Conservation (phyloP, 2,888 invertebrate genomes). For the Hipparchia semele region DNA sequence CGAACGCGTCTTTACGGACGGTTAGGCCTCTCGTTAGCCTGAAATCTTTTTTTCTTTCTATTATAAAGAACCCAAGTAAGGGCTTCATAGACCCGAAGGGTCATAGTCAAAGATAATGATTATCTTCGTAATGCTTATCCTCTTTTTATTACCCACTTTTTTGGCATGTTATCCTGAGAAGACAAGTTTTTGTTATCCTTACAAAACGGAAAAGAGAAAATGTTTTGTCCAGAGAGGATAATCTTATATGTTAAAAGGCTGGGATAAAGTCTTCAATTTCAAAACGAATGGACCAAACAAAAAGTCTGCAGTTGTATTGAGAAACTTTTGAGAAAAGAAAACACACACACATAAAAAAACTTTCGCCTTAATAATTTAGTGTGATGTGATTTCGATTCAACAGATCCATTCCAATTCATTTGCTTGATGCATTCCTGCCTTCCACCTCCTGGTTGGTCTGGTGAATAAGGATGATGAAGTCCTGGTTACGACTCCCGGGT, state of each 20-base stretch:
- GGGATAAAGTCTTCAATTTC: not conserved
- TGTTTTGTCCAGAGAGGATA: not conserved
- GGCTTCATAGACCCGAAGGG: constrained; percentile 44
- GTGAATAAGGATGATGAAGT: no score
- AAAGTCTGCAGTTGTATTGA: not conserved
- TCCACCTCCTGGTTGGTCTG: no score
- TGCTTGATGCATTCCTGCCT: no score
- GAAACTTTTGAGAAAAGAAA: not conserved
- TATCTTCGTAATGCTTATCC: constrained; percentile 36
- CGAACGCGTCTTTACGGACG: constrained; percentile 54
- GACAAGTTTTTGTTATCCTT: not conserved
- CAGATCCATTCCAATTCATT: no score
- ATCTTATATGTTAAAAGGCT: not conserved
- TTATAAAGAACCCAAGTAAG: constrained; percentile 53
- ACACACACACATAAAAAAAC: no score
- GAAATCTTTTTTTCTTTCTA: constrained; percentile 56
- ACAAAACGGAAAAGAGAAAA: constrained; percentile 3
- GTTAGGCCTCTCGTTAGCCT: constrained; percentile 61
- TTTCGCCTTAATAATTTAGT: no score
- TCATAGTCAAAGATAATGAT: constrained; percentile 44
- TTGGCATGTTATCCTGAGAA: constrained; percentile 6
- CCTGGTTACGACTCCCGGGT: no score
- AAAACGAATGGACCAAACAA: not conserved
- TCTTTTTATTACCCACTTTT: constrained; percentile 29
- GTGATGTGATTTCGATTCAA: no score